phyloP scores from a whole-genome alignment of 2,888 invertebrate species.

The Schizaphis graminum region DNA sequence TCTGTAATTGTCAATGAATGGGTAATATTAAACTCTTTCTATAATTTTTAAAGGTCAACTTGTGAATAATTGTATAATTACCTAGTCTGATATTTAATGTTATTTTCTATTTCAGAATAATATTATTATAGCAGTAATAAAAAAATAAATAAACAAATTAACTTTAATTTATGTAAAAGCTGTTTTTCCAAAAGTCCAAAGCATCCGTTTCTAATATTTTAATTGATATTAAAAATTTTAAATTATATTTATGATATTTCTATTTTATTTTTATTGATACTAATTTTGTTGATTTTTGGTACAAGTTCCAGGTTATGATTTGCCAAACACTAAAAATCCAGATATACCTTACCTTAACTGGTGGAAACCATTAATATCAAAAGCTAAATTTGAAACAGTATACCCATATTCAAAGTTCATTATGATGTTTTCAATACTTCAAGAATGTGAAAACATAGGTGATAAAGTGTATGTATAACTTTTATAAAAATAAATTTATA shows the following conservation, averaged over 20 bases:
- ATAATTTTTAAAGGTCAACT: background rate
- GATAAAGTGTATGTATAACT: constrained; percentile 86
- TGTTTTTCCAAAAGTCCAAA: background rate
- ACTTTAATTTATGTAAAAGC: background rate
- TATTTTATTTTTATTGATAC: background rate
- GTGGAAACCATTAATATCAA: constrained; percentile 86
- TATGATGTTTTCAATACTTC: constrained; percentile 88
- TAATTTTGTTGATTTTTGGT: constrained; percentile 7
- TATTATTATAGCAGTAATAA: background rate
- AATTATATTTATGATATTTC: background rate
- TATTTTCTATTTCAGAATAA: background rate
- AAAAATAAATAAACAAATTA: background rate
- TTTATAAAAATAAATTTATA: background rate
- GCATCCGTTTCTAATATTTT: background rate
- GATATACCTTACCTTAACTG: constrained; percentile 74
- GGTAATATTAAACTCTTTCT: background rate
- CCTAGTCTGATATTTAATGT: background rate
- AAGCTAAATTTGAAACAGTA: constrained; percentile 85
- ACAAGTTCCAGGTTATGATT: background rate
- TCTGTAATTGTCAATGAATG: background rate
- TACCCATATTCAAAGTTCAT: constrained; percentile 84
- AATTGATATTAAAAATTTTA: background rate
- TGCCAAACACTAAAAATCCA: background rate
- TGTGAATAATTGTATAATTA: background rate
- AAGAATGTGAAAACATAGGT: constrained; percentile 93